Base-by-base conservation (phyloP, 2,888 invertebrate genomes). In the Hyposoter dolosus region DNA sequence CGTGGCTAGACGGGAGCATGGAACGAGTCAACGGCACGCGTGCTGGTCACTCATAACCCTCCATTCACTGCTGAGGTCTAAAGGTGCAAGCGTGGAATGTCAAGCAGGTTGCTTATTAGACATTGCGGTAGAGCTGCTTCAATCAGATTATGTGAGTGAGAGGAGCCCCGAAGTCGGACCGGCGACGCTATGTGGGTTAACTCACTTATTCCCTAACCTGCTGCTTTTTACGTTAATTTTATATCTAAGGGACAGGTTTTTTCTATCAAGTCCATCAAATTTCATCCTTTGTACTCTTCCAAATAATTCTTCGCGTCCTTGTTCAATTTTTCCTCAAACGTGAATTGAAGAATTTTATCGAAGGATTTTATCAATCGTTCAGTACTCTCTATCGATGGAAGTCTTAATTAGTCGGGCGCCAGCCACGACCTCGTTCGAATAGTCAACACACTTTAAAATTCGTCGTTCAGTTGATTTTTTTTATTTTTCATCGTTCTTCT, bases 41-140 rank as follows among this genome's bases (percentile, higher is more conserved):
- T 88, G 87, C 87, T 88, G 84, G 86, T 85, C 77, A 66, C 28
- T 53, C 45, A 60, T 35, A 72, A 72, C 19, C 50, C 43, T 68
- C 40, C 32, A 28, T 17, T 28, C 32, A 66, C n/a, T 45, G 10
- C 69, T 65, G 23, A 60, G 28, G 6, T 56, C 40, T 53, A 17
- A 82, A 85, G 82, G 82, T 82, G 90, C 89, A 91, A 90, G 91
- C 90, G 92, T 82, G 91, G 90, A 91, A 92, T 91, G 91, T 89
- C 85, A 89, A 85, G 89, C 3, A 90, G 89, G 88, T 88, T 90
- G 89, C 91, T 92, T 91, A 92, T 92, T 92, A 92, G 90, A 89
- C 89, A 89, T 88, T 88, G 75, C 80, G 72, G 65, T 77, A 81
- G 84, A 89, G 88, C 83, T 87, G 88, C 90, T 91, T 92, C 90